These are phyloP conservation scores for Ceryle rudis DNA, from an alignment of 2,797 vertebrate genomes.

Conservation along the genomic window DNA sequence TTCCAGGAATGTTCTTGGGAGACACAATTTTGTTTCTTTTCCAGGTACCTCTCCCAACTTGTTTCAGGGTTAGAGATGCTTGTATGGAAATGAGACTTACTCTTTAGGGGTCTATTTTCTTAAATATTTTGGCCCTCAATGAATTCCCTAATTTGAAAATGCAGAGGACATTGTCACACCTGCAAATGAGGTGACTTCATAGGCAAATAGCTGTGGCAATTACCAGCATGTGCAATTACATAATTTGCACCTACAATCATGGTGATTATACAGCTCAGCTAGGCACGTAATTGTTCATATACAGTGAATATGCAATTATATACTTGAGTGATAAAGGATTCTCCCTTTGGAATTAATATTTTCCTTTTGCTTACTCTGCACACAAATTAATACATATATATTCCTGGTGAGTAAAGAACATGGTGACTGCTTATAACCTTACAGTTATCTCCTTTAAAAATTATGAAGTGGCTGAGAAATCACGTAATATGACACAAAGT, in stretches of 20 bases:
- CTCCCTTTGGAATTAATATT: conserved; percentile 33
- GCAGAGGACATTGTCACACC: neutral
- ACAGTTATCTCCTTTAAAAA: neutral
- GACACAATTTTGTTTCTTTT: neutral
- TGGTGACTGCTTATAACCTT: conserved; percentile 6
- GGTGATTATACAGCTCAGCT: neutral
- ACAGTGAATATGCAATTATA: neutral
- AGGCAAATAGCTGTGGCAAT: neutral
- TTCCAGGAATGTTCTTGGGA: conserved; percentile 23
- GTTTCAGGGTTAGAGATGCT: neutral
- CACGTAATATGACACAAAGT: neutral
- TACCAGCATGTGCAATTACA: neutral
- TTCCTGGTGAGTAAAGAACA: conserved; percentile 7
- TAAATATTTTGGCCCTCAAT: neutral
- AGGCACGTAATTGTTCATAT: neutral
- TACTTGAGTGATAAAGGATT: neutral
- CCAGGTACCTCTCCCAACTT: neutral
- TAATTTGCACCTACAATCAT: neutral
- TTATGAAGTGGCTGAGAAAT: conserved; percentile 9
- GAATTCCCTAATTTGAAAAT: neutral
- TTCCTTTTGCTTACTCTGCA: conserved; percentile 21
- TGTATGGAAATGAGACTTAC: neutral
- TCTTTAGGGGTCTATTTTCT: neutral
- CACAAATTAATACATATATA: neutral
- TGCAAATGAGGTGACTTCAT: neutral